Base-by-base conservation (phyloP, 2,888 invertebrate genomes). In the Xiphydria camelus region DNA sequence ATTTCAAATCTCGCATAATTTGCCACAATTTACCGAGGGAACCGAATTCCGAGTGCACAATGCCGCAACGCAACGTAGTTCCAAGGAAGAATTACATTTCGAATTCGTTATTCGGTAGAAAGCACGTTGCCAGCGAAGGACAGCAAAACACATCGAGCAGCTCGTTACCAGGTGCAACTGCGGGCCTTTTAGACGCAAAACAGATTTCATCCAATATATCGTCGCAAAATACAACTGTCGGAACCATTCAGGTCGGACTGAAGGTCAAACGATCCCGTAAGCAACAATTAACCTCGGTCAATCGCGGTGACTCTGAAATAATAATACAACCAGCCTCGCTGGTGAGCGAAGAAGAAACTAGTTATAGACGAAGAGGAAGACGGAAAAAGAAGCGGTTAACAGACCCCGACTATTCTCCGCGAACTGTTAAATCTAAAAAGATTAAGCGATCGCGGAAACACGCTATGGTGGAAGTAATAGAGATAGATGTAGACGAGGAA, bases 271-370 rank as follows among this genome's bases (percentile, higher is more conserved):
- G 75, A 40, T 64, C 73, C 1, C 59, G 75, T 17, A 75, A 75
- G 29, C 75, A 75, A 37, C 73, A 75, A 42, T 55, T 75, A 32
- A 70, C 66, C 1, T 63, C 64, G 1, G 73, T 75, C 0, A 71
- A 75, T 49, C 69, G 75, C 1, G 71, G 66, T 1, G 75, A 74
- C 47, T 68, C 73, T 0, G 75, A 75, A 48, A 75, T 75, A 19
- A 75, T 75, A 35, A 75, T 75, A 33, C 75, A 75, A 49, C 68
- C 73, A 1, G 70, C 73, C 2, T 64, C 63, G 2, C 45, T 63
- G 10, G 26, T 61, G 4, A 37, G 36, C 17, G 64, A 68, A 33
- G 62, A 62, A 1, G 57, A 57, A 10, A 55, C 46, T 2, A 50
- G 42, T 1, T 43, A 50, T 10, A 61, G 47, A 20, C 68, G 62